These are phyloP conservation scores for Papilio glaucus DNA, from an alignment of 1,140 invertebrate species.

Conservation along the genomic window DNA sequence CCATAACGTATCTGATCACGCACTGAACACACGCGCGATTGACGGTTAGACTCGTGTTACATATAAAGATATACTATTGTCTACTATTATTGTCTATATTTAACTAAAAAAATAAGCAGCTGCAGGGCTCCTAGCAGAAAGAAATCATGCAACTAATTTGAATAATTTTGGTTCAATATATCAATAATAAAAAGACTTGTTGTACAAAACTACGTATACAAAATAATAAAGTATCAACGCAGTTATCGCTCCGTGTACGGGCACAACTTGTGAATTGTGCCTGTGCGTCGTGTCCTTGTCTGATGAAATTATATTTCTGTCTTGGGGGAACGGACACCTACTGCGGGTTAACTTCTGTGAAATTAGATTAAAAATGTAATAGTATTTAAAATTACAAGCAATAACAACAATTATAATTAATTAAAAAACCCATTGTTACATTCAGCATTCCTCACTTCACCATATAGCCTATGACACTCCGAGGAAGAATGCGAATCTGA, in stretches of 20 bases:
- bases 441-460: no score
- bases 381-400: no score
- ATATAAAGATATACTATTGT: not conserved
- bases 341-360: not conserved
- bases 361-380: no score
- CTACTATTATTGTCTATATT: not conserved
- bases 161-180: no score
- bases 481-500: no score
- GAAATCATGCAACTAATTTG: no score
- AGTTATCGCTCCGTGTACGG: not conserved
- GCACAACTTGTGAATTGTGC: not conserved
- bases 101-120: no score
- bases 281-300: conserved; percentile 13
- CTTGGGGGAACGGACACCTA: not conserved
- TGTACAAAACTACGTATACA: not conserved
- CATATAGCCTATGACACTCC: no score
- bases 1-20: conserved; percentile 19
- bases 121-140: not conserved
- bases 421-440: no score
- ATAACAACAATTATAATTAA: no score
- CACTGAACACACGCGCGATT: conserved; percentile 26
- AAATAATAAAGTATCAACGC: not conserved
- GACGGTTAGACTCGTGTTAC: not conserved
- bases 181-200: no score
- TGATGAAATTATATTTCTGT: conserved; percentile 25